Conservation (phyloP, 1,140 invertebrate genomes). For the Drosophila willistoni region DNA sequence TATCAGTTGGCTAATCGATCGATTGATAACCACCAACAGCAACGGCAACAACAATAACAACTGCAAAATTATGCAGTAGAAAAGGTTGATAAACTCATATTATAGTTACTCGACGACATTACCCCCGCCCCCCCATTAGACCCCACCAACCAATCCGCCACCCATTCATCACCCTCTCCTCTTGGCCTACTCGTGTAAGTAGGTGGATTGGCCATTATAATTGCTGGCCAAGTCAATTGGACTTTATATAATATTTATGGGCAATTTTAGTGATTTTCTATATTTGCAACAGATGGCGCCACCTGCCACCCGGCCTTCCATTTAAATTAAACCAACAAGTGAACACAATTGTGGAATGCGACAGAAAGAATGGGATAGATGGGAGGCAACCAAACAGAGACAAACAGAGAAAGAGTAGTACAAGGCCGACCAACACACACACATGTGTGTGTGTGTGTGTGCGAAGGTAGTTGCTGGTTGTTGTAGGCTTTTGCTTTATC, state of each 20-base stretch:
- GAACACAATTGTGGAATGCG: neutral
- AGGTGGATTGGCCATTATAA: slow-evolving; percentile 2
- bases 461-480: slow-evolving; percentile 21
- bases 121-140: neutral
- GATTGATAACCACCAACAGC: slow-evolving; percentile 72
- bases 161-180: neutral
- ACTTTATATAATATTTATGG: slow-evolving; percentile 15
- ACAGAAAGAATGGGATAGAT: neutral
- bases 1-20: slow-evolving; percentile 72
- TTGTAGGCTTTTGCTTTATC: slow-evolving; percentile 48
- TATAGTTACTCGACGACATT: slow-evolving; percentile 36
- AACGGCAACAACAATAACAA: slow-evolving; percentile 17
- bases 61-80: slow-evolving; percentile 19
- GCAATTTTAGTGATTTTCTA: slow-evolving; percentile 12
- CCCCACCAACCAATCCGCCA: neutral
- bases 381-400: neutral
- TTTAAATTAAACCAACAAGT: slow-evolving; percentile 9
- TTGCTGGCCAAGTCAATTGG: slow-evolving; percentile 7
- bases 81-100: slow-evolving; percentile 74
- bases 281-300: slow-evolving; percentile 9
- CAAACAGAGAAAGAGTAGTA: slow-evolving; percentile 47
- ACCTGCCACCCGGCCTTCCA: neutral
- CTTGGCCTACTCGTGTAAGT: neutral
- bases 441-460: neutral
- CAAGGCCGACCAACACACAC: slow-evolving; percentile 66